Base-by-base conservation (phyloP, 64 coral and sea anemone genomes). In the Cladopsammia gracilis region DNA sequence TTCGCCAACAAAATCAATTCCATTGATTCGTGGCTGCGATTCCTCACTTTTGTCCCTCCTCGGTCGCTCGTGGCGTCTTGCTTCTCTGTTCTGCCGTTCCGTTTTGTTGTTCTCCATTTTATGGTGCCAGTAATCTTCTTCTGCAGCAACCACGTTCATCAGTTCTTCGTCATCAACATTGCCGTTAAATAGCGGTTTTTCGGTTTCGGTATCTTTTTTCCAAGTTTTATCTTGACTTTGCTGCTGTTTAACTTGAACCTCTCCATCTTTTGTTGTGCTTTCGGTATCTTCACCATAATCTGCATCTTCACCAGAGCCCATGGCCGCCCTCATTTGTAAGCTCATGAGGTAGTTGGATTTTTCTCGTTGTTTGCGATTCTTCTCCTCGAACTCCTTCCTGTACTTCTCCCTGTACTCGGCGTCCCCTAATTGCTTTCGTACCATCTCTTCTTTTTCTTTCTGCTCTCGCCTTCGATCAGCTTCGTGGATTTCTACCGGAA, bases 351-450 rank as follows among this genome's bases (percentile, higher is more conserved):
- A 91, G 25, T 89, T 89, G 0, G 96, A 76, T 11, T 90, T 89
- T 72, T 98, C 92, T 14, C 92, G 88, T 54, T 98, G 96, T 66
- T 94, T 98, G 9, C 93, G 82, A 71, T 98, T 98, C 56, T 94
- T 91, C 66, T 98, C 92, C 71, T 94, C 93, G 24, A 98, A 78
- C 69, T 98, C 96, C 20, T 94, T 98, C 25, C 96, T 89, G 19
- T 94, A 71, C 62, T 94, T 94, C 80, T 90, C 96, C 19, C 92
- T 53, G 74, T 98, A 98, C 22, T 90, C 88, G n/a, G 88, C 76
- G 58, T 93, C 82, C n/a, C 71, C 67, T 16, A 91, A 73, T 25
- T 91, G 69, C 47, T 61, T 43, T 53, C 47, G 76, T 1, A 87
- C 11, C 12, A 18, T 86, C 9, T 93, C 91, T 11, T 87, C 83